These are phyloP conservation scores for Beris chalybata DNA, from an alignment of 2,888 invertebrate genomes.

Conservation along the genomic window DNA sequence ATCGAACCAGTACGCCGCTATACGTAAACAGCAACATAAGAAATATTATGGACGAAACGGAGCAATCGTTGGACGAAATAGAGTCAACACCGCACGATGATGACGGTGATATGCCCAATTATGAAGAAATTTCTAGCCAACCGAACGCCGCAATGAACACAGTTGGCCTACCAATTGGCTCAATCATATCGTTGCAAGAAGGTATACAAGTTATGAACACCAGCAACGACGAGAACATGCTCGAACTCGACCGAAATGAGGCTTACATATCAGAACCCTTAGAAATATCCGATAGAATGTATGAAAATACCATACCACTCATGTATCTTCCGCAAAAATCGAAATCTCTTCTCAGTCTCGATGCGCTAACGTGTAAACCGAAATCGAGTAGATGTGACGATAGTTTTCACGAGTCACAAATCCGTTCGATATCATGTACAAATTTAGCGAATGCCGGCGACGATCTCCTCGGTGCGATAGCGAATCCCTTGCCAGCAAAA, in stretches of 20 bases:
- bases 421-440: conserved; percentile 45
- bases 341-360: conserved; percentile 42
- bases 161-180: conserved; percentile 47
- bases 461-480: conserved; percentile 34
- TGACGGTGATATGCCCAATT: conserved; percentile 21
- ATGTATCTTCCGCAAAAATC: conserved; percentile 39
- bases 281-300: conserved; percentile 51
- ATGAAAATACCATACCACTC: conserved; percentile 40
- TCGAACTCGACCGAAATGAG: conserved; percentile 49
- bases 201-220: conserved; percentile 35
- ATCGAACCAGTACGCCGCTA: conserved; percentile 49
- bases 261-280: conserved; percentile 53
- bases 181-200: neutral
- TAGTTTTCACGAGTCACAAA: conserved; percentile 41
- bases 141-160: conserved; percentile 50
- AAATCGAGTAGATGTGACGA: conserved; percentile 35
- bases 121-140: conserved; percentile 31
- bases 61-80: neutral
- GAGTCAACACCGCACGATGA: neutral
- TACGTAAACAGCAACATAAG: conserved; percentile 51
- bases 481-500: conserved; percentile 33
- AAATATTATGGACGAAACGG: conserved; percentile 39
- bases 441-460: conserved; percentile 40
- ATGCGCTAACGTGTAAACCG: conserved; percentile 10
- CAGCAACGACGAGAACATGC: conserved; percentile 41